Evolutionary conservation across 2,888 invertebrate genomes (phyloP), one percentile per base, ranked within the genome.

Genomic region (Patella ulyssiponensis): DNA sequence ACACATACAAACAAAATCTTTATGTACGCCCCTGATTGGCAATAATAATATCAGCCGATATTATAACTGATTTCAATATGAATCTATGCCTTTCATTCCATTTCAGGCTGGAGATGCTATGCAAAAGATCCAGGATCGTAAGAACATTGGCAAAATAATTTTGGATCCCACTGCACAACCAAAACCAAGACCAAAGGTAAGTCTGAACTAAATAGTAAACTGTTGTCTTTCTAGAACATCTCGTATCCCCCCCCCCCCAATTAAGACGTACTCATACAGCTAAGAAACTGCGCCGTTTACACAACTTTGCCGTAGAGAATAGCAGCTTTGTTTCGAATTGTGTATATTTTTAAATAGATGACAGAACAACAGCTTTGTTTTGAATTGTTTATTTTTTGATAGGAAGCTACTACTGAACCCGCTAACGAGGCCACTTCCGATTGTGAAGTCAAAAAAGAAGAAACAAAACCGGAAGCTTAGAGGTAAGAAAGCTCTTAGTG

Each of bases 101-200:
- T 73, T 87, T 9, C 77, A 96, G 95, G 95, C 96, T 20, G 94
- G 95, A 51, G 96, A 97, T 88, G 97, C 96, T 9, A 96, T 97
- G 96, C 96, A 96, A 92, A 96, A 96, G 92, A 95, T 97, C 95
- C 96, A 96, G 92, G 96, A 96, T 89, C 95, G 96, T 88, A 96
- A 96, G 92, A 97, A 97, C 92, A 94, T 97, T 87, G 97, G 97
- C 77, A 97, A 97, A 92, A 94, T 97, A 71, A 94, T 97, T 71
- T 93, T 97, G 82, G 96, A 96, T 90, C 96, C 96, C 1, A 88
- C 86, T 56, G 83, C 89, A 77, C 90, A 92, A 73, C 91, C 92
- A 11, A 91, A 90, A 81, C 86, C 86, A 20, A 89, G 90, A 86
- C 85, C 84, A 54, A 80, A 79, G 69, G 56, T 70, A 51, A 69